Evolutionary conservation across 2,113 vertebrate genomes (phyloP).

Genomic region (Mormyrus lacerda): DNA sequence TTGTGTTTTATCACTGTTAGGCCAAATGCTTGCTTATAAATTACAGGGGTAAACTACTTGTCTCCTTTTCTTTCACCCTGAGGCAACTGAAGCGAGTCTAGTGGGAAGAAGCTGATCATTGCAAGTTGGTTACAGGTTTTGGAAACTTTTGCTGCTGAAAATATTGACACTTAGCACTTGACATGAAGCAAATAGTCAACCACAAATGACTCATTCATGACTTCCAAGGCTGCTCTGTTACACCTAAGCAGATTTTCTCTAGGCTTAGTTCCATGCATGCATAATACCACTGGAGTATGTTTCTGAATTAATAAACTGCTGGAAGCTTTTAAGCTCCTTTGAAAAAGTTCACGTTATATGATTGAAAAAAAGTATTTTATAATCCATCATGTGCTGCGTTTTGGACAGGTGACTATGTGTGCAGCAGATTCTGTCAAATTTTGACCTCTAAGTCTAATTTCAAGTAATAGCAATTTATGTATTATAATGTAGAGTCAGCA

Average conservation of each 20-base stretch:
- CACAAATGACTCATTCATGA: constrained; percentile 2
- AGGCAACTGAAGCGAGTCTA: background rate
- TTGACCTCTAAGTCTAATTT: background rate
- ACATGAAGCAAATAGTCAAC: background rate
- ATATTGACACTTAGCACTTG: background rate
- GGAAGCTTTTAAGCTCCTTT: background rate
- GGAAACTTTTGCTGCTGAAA: background rate
- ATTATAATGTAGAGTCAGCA: background rate
- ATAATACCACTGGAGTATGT: background rate
- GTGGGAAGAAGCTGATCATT: background rate
- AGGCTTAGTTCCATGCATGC: background rate
- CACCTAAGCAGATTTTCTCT: background rate
- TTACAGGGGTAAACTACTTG: background rate
- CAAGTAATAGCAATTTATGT: background rate
- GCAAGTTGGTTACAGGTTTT: background rate
- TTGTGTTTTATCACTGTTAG: background rate
- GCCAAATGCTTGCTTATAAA: background rate
- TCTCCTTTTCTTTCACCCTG: background rate
- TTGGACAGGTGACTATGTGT: background rate
- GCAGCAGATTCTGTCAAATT: background rate
- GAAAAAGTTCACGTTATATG: background rate
- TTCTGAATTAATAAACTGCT: background rate
- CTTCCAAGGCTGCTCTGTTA: background rate
- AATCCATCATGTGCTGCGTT: background rate
- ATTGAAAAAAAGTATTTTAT: background rate